These are phyloP conservation scores for Peromyscus polionotus DNA, from an alignment of 2,113 vertebrate genomes.

Conservation along the genomic window DNA sequence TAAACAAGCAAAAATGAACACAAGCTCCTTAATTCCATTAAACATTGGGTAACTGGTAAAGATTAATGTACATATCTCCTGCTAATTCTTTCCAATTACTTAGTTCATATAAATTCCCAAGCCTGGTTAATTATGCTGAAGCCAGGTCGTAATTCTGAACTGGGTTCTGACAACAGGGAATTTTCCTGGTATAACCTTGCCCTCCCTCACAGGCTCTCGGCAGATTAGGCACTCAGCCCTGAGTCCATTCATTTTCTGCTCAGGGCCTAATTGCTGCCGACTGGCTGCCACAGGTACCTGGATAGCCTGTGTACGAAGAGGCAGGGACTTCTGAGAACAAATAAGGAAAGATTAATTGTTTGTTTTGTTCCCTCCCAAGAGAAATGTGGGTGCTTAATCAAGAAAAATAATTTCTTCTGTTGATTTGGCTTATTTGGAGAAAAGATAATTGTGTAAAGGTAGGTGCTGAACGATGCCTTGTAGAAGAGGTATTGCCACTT, in stretches of 20 bases:
- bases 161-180: slow-evolving; percentile 89
- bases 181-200: slow-evolving; percentile 91
- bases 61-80: slow-evolving; percentile 95
- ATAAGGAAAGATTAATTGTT: slow-evolving; percentile 99
- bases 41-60: slow-evolving; percentile 91
- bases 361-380: slow-evolving; percentile 95
- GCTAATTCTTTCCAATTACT: slow-evolving; percentile 94
- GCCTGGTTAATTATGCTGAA: slow-evolving; percentile 94
- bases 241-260: slow-evolving; percentile 92
- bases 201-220: slow-evolving; percentile 89
- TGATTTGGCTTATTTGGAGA: slow-evolving; percentile 92
- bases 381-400: slow-evolving; percentile 97
- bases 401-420: slow-evolving; percentile 99
- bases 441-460: slow-evolving; percentile 89
- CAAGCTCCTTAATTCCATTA: slow-evolving; percentile 92
- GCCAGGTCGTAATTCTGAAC: slow-evolving; percentile 90
- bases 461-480: slow-evolving; percentile 83
- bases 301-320: slow-evolving; percentile 88
- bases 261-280: slow-evolving; percentile 94
- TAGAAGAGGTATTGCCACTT: slow-evolving; percentile 88
- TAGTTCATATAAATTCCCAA: slow-evolving; percentile 93
- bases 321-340: slow-evolving; percentile 91
- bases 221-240: slow-evolving; percentile 89
- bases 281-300: slow-evolving; percentile 92
- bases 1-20: slow-evolving; percentile 80